Conservation (phyloP, 2,113 vertebrate genomes). For the Oenanthe melanoleuca region DNA sequence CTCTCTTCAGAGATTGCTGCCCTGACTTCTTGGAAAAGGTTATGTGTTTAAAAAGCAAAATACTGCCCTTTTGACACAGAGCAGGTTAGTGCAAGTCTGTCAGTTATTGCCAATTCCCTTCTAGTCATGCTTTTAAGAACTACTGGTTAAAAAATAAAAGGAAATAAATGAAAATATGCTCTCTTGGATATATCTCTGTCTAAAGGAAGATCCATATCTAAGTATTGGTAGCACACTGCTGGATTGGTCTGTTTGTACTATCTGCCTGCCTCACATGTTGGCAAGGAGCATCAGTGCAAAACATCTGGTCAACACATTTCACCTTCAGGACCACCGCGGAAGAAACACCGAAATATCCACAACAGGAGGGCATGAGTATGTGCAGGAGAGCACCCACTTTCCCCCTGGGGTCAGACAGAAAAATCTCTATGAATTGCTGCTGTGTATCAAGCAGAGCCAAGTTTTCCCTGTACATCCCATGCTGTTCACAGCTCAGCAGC, state of each 20-base stretch:
- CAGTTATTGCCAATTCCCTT: background rate
- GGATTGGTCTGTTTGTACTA: background rate
- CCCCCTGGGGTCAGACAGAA: background rate
- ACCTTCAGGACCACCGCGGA: background rate
- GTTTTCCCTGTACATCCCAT: accelerated
- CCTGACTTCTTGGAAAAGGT: background rate
- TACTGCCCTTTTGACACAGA: background rate
- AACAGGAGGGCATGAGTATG: background rate
- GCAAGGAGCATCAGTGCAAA: background rate
- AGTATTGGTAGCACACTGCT: background rate
- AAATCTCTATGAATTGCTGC: background rate
- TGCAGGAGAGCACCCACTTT: background rate
- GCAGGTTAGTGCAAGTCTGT: background rate
- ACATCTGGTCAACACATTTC: background rate
- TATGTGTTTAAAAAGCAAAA: background rate
- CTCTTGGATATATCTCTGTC: background rate
- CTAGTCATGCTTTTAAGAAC: background rate
- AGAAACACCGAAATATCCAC: background rate
- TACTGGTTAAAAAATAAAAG: background rate
- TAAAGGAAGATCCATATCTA: background rate
- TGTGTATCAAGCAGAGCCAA: background rate
- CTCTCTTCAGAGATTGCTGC: background rate
- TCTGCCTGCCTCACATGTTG: background rate
- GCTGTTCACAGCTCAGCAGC: background rate
- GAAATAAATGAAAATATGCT: background rate